Evolutionary conservation across 2,888 invertebrate species (phyloP), one percentile per base, ranked within the genome.

Genomic region (Operophtera brumata): DNA sequence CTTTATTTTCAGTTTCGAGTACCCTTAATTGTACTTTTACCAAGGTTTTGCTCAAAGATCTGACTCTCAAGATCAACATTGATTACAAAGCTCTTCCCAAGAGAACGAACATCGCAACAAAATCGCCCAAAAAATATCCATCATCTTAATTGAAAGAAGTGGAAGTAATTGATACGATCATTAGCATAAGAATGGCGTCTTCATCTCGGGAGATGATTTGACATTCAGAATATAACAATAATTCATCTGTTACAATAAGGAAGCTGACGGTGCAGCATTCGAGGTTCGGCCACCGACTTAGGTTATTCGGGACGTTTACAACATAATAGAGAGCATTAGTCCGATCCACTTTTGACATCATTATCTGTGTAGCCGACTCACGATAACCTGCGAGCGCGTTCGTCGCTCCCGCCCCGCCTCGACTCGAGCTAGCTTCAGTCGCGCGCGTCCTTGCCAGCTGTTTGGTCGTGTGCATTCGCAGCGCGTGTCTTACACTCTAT

Each of bases 341-440:
- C 80, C 84, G 84, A 88, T 88, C 89, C 88, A 86, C 88, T 88
- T 90, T 87, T 89, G 89, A 88, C 88, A 88, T 90, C 87, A 89
- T 88, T 90, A 90, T 90, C 88, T 88, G 82, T 82, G 80, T 84
- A 84, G 82, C 75, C 82, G 82, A 79, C 77, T 84, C 76, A 84
- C 89, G 89, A 89, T 89, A 89, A 89, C 89, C 87, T 86, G 88
- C 82, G 82, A 82, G 80, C 79, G 76, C 80, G 79, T 71, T 71
- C 73, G 80, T 75, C 80, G 81, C 83, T 72, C 82, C 84, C 84
- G 83, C 82, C 85, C 81, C 80, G 78, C 82, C 69, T 70, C 70
- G 65, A 63, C 59, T 53, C 58, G 36, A 41, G 45, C 60, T 51
- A 48, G 61, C 77, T 77, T 73, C 87, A 88, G 89, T 87, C 86